Base-by-base conservation (phyloP, 2,888 invertebrate genomes). In the Alloplasta piceator region DNA sequence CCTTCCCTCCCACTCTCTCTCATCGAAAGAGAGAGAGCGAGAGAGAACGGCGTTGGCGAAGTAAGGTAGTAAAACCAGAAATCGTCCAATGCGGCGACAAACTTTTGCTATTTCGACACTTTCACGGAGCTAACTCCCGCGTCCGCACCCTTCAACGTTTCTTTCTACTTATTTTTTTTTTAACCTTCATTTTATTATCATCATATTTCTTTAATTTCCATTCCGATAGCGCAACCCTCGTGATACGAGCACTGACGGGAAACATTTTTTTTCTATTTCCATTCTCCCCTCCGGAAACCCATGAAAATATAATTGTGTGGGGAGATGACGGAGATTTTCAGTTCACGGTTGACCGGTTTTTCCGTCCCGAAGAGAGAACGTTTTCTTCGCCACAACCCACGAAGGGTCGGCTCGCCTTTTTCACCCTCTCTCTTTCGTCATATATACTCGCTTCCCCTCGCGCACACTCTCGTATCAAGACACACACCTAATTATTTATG, bases 41-140 rank as follows among this genome's bases (percentile, higher is more conserved):
- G 60, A 41, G 55, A 14, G 39, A 48, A 58, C 36, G 61, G 12
- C n/a, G 52, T 9, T 7, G 55, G 68, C 3, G 26, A 3, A 60
- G 76, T 14, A 38, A 80, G 63, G 80, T 73, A 68, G 63, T 80
- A 72, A 80, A 80, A 80, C 73, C 76, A 48, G 77, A 58, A 80
- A 77, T 70, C 68, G 72, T 64, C 41, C 72, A 50, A 63, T 72
- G 71, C 63, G 63, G 76, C 77, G 77, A 80, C 80, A 77, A 80
- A 77, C 80, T 73, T 73, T 77, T 64, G 76, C 77, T 80, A 77
- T 77, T 73, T 73, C 72, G 72, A 72, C 80, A 73, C 80, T 80
- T 73, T 73, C 67, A 14, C 56, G 61, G 36, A 7, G 41, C 39
- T n/a, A 41, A 12, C 12, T 36, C 48, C 36, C 16, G 26, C 41